Percentiles rank a stretch among this genome's conserved stretches.
Conservation (phyloP, 2,797 vertebrate species). For the Denticeps clupeoides region DNA sequence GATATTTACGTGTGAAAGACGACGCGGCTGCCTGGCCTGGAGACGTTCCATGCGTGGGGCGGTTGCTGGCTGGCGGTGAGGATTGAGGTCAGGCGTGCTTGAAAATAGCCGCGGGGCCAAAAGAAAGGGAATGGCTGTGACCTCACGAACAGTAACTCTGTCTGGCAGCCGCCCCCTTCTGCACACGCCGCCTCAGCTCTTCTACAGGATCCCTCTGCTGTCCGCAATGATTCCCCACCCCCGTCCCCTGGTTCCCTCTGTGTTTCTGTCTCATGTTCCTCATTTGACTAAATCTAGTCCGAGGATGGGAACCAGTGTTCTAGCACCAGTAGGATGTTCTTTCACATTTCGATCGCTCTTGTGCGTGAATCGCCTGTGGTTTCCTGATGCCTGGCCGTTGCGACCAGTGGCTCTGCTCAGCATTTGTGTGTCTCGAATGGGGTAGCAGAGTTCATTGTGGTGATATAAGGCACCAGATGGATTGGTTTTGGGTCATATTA, state of each 20-base stretch:
- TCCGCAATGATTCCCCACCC: constrained; percentile 4
- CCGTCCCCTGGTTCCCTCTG: no score
- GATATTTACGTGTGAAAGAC: constrained; percentile 14
- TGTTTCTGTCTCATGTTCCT: background rate
- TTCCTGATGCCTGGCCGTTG: constrained; percentile 5
- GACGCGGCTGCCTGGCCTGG: constrained; percentile 19
- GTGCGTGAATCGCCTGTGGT: background rate
- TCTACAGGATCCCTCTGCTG: constrained; percentile 16
- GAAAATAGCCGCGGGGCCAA: constrained; percentile 29
- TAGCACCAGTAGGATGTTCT: background rate
- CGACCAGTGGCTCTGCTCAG: background rate
- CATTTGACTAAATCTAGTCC: no score
- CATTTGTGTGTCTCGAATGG: no score
- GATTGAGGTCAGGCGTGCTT: constrained; percentile 33
- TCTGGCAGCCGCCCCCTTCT: constrained; percentile 18
- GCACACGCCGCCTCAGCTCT: constrained; percentile 11
- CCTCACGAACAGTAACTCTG: constrained; percentile 23
- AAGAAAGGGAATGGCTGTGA: constrained; percentile 14
- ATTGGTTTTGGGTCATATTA: constrained; percentile 36
- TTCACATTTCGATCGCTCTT: background rate
- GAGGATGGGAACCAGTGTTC: no score
- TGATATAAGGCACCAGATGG: constrained; percentile 17
- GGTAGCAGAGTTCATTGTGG: no score
- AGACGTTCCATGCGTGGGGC: constrained; percentile 12
- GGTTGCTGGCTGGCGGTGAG: constrained; percentile 13